A percentile compares a stretch with the other conserved stretches of the same genome.
These are phyloP conservation scores for Cerceris ruficornis DNA, from an alignment of 2,888 invertebrate genomes.

Conservation along the genomic window DNA sequence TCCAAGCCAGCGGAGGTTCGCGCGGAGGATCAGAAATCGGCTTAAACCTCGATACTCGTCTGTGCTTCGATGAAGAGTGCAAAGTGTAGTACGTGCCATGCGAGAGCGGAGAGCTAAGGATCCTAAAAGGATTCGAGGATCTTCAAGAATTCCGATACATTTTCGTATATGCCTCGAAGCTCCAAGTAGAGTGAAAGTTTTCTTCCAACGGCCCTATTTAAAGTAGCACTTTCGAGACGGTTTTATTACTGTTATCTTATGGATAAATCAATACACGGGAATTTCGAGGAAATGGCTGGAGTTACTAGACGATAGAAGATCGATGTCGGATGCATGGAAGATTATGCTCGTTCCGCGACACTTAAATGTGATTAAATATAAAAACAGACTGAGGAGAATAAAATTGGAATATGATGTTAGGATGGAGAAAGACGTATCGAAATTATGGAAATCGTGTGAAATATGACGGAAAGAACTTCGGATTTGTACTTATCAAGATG, in stretches of 20 bases:
- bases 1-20: slow-evolving; percentile 54
- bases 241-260: slow-evolving; percentile 3
- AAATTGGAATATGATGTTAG: no score
- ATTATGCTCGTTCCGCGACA: no score
- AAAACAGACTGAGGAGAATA: no score
- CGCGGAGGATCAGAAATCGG: slow-evolving; percentile 58
- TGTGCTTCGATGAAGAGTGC: slow-evolving; percentile 64
- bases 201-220: neutral
- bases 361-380: no score
- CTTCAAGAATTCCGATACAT: slow-evolving; percentile 50
- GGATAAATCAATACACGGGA: neutral
- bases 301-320: no score
- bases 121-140: slow-evolving; percentile 58
- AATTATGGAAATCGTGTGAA: no score
- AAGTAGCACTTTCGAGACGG: slow-evolving; percentile 14
- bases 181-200: slow-evolving; percentile 18
- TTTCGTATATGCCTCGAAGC: slow-evolving; percentile 37
- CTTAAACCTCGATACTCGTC: slow-evolving; percentile 59
- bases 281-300: neutral
- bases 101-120: slow-evolving; percentile 49
- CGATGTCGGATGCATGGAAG: no score
- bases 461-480: no score
- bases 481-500: no score
- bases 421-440: no score
- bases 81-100: slow-evolving; percentile 59